These are phyloP conservation scores for Cettia cetti DNA, from an alignment of 2,113 vertebrate genomes.

Conservation along the genomic window DNA sequence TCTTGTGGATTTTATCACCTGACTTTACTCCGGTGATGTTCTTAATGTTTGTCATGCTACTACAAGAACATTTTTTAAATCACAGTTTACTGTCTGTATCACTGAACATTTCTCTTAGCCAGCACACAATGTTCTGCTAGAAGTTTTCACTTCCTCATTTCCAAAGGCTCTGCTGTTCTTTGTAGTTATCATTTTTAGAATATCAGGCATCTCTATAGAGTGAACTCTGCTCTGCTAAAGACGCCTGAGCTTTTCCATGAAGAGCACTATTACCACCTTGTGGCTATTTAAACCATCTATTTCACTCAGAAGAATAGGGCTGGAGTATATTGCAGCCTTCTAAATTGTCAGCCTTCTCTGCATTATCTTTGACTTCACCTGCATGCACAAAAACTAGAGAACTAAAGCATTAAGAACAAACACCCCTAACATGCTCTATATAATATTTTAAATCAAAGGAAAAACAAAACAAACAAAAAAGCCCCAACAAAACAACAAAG, in stretches of 20 bases:
- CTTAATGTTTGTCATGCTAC: background rate
- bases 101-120: background rate
- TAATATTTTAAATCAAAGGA: background rate
- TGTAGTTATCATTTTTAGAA: background rate
- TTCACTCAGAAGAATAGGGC: background rate
- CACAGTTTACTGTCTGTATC: background rate
- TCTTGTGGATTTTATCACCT: background rate
- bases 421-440: accelerated
- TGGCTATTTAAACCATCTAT: background rate
- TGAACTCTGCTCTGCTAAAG: background rate
- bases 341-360: background rate
- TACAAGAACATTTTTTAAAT: background rate
- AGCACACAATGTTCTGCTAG: background rate
- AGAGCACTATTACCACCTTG: constrained; percentile 24
- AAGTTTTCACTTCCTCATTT: background rate
- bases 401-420: background rate
- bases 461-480: background rate
- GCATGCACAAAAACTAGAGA: background rate
- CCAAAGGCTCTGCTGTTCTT: background rate
- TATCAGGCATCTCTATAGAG: background rate
- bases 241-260: background rate
- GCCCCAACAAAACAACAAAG: background rate
- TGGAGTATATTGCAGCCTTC: background rate
- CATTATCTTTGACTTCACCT: background rate
- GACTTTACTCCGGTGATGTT: background rate